Evolutionary conservation across 2,113 vertebrate genomes (phyloP).

Genomic region (Addax nasomaculatus): DNA sequence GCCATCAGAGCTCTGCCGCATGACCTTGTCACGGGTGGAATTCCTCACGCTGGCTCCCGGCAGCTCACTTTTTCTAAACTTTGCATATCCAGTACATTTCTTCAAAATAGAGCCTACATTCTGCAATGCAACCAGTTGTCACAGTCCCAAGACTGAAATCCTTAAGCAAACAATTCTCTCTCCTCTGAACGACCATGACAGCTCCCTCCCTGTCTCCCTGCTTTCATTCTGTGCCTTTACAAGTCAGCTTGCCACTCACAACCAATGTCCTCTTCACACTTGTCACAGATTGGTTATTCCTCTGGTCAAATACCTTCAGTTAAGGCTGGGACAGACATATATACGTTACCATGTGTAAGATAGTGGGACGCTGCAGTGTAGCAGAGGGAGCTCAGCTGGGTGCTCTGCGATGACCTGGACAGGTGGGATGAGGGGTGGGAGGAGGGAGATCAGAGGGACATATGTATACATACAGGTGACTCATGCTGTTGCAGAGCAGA

Average conservation of each 20-base stretch:
- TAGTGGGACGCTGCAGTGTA: not conserved
- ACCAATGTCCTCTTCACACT: not conserved
- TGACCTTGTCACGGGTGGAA: too few relatives aligned
- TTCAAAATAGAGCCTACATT: not conserved
- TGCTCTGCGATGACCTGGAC: rapidly evolving
- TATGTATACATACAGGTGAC: not conserved
- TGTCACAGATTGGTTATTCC: not conserved
- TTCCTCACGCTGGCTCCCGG: too few relatives aligned
- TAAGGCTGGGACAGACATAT: not conserved
- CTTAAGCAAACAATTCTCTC: not conserved
- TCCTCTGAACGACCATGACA: not conserved
- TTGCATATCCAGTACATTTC: not conserved
- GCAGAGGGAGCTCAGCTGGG: not conserved
- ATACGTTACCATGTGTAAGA: not conserved
- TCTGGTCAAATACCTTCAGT: not conserved
- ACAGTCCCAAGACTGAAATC: not conserved
- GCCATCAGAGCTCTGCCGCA: too few relatives aligned
- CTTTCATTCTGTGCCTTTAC: not conserved
- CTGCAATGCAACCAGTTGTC: not conserved
- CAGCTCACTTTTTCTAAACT: not conserved
- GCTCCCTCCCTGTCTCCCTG: not conserved
- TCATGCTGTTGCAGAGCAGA: not conserved
- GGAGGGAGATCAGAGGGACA: not conserved
- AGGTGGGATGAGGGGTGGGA: not conserved
- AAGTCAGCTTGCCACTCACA: not conserved